Evolutionary conservation across 2,888 invertebrate genomes (phyloP), one percentile per base, ranked within the genome.

Genomic region (Pristionchus arcanus): DNA sequence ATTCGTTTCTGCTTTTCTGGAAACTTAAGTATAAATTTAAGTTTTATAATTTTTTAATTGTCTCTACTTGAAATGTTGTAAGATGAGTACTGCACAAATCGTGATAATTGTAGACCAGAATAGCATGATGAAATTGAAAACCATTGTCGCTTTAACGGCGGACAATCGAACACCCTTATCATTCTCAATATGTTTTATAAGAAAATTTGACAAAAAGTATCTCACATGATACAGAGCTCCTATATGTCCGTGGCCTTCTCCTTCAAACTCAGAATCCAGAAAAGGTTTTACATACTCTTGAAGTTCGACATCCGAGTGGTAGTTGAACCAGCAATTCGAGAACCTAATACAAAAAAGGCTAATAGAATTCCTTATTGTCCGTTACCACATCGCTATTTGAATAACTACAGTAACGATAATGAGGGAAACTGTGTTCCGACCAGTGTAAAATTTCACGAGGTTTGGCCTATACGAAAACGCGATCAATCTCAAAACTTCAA

Each of bases 271-370:
- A 0, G 15, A 13, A 55, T 84, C 84, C 28, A 84, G 84, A 59
- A 84, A 84, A 31, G 84, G 84, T 25, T 59, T 84, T 31, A 84
- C 59, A 42, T 59, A 59, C 1, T 2, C 31, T 59, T 19, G 84
- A 19, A 59, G 28, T 31, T 84, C 84, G 4, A 31, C 59, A 31
- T 84, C 84, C 0, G 84, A 84, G 25, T 84, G 21, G 15, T 59
- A 59, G 59, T 84, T 84, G 84, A 31, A 55, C 55, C 55, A 84
- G 25, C 84, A 84, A 49, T 84, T 59, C 19, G 59, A 11, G 59
- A 59, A 59, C 84, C 84, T 49, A n/a, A 0, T 37, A 2, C 16
- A 13, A 25, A 2, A 37, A 74, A 15, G 2, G 16, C 15, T 11
- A 4, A 21, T 42, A 9, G n/a, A n/a, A 66, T 66, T 4, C 15